Conservation (phyloP, 2,113 vertebrate genomes). For the Recurvirostra avosetta region DNA sequence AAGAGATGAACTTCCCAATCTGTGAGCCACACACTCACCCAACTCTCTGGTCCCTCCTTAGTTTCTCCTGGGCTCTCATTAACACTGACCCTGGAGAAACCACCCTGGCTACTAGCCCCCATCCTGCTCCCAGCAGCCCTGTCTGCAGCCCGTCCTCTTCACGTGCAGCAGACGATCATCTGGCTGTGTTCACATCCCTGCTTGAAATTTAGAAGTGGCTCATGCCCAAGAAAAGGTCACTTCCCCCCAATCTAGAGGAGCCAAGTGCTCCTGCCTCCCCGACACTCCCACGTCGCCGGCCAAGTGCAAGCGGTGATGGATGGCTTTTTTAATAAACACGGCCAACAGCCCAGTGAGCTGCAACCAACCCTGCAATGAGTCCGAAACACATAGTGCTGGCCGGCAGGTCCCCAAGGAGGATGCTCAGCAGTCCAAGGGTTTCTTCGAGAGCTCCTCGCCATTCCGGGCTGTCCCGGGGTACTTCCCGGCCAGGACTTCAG, state of each 20-base stretch:
- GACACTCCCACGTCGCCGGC: background rate
- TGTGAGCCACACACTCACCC: rapidly evolving
- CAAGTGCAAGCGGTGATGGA: background rate
- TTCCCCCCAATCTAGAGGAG: background rate
- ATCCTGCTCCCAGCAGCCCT: background rate
- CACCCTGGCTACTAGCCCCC: background rate
- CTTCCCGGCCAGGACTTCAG: background rate
- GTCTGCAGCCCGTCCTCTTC: background rate
- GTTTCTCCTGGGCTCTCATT: background rate
- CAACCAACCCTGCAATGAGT: background rate
- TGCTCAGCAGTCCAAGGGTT: background rate
- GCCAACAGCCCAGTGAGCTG: background rate
- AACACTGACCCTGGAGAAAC: background rate
- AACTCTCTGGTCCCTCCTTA: background rate
- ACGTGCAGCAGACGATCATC: background rate
- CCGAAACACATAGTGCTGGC: background rate
- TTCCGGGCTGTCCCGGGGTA: rapidly evolving
- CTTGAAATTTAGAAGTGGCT: background rate
- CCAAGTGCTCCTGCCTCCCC: background rate
- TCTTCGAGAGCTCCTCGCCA: background rate
- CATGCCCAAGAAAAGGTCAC: background rate
- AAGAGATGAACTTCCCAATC: background rate
- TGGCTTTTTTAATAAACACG: background rate
- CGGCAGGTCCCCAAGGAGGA: background rate
- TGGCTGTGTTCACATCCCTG: background rate